Evolutionary conservation across 2,113 vertebrate species (phyloP).

Genomic region (Eurystomus gularis): DNA sequence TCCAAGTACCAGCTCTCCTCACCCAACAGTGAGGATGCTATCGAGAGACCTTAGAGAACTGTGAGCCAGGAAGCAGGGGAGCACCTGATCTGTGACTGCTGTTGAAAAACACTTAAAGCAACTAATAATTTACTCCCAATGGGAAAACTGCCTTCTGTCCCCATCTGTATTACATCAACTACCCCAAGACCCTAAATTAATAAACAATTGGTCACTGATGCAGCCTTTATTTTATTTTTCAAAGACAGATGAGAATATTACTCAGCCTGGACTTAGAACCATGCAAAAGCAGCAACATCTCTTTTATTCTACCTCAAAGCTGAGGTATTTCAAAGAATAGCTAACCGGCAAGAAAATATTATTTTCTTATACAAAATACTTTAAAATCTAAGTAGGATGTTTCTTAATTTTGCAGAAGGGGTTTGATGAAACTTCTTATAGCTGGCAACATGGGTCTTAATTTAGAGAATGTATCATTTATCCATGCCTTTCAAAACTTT

Average conservation of each 20-base stretch:
- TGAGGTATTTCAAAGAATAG: neutral
- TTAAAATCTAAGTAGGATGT: neutral
- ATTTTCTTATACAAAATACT: neutral
- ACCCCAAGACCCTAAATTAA: neutral
- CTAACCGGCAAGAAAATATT: neutral
- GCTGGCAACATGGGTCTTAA: neutral
- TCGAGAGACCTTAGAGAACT: neutral
- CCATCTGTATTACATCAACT: neutral
- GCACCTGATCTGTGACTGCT: neutral
- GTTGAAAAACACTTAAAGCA: neutral
- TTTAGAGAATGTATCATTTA: neutral
- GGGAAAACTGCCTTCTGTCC: neutral
- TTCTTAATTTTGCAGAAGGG: neutral
- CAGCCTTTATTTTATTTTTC: neutral
- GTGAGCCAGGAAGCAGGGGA: neutral
- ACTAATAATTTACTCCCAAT: neutral
- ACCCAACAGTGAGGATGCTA: neutral
- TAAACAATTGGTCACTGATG: neutral
- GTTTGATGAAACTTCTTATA: neutral
- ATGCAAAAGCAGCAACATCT: neutral
- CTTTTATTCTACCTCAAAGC: neutral
- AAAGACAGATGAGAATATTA: neutral
- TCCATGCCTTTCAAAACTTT: neutral
- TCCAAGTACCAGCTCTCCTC: neutral
- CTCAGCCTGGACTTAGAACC: neutral